A percentile compares a stretch with the other conserved stretches of the same genome.
These are phyloP conservation scores for Heliconius ismenius DNA, from an alignment of 2,888 invertebrate genomes.

Conservation along the genomic window DNA sequence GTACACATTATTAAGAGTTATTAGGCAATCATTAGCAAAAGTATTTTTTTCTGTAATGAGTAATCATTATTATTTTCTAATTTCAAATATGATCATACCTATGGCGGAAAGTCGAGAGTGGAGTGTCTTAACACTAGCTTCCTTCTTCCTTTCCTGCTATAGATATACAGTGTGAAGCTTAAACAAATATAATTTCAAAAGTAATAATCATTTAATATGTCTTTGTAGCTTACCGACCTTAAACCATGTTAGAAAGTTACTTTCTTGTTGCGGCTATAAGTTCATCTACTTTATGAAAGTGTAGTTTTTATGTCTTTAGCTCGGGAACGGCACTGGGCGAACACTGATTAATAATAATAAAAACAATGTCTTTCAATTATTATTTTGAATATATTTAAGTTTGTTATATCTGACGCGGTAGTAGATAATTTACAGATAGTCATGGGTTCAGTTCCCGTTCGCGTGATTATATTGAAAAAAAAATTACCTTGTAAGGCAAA, in stretches of 20 bases:
- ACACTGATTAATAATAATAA: constrained; percentile 5
- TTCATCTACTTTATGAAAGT: constrained; percentile 24
- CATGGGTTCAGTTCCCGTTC: neutral
- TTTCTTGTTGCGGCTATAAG: constrained; percentile 20
- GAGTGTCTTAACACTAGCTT: neutral
- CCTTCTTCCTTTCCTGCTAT: neutral
- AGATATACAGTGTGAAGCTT: neutral
- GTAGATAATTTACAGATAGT: neutral
- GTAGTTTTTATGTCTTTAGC: constrained; percentile 7
- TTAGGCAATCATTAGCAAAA: neutral
- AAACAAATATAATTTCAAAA: neutral
- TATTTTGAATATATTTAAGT: neutral
- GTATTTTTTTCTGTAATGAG: neutral
- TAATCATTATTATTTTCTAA: neutral
- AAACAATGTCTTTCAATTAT: neutral
- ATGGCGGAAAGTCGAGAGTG: neutral
- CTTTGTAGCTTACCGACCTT: neutral
- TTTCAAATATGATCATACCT: neutral
- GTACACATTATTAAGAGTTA: neutral
- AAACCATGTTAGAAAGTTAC: constrained; percentile 20
- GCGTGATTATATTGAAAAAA: neutral
- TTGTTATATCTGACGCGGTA: neutral
- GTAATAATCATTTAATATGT: constrained; percentile 13
- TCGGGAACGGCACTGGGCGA: neutral
- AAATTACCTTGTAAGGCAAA: too few relatives aligned